Base-by-base conservation (phyloP, 1,140 invertebrate species). In the Trichonephila clavata region DNA sequence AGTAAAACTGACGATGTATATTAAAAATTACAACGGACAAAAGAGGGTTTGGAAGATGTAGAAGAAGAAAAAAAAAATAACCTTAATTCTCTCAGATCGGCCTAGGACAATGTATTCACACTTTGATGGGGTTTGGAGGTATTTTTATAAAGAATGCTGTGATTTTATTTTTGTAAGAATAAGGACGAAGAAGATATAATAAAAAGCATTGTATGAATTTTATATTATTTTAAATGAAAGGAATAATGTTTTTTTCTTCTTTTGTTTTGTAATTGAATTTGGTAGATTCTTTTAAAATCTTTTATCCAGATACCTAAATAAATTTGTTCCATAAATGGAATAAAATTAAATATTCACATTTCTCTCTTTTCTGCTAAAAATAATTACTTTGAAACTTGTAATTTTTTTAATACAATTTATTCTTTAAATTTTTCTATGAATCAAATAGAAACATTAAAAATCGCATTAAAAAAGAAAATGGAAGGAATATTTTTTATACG, bases 11-110 rank as follows among this genome's bases (percentile, higher is more conserved):
- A 32, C 27, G 24, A 20, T 14, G 71, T 77, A 39, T 77, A 77
- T 77, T 77, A 77, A 77, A 77, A 77, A 77, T 77, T 77, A 77
- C 14, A 77, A 39, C 71, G 18, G 27, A 77, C 27, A 77, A 77
- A 32, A 77, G 32, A 18, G 13, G 71, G 71, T 39, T 77, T 77
- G 18, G n/a, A 27, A 14, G n/a, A 16, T 24, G 27, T 10, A 18
- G 13, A 14, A 16, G 14, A 5, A 2, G 27, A 0, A 20, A 32
- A 0, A 20, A 32, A 32, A 39, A 39, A 32, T 32, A 77, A 77
- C 27, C 13, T 77, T 77, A 20, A 77, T 77, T 77, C 16, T 27
- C 27, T 77, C 24, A 39, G 27, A 68, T 24, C 65, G 16, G 71
- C 18, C 16, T 32, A 16, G 18, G 32, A 20, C 71, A 39, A 39